Conservation (phyloP, 2,113 vertebrate species). For the Pavo muticus region DNA sequence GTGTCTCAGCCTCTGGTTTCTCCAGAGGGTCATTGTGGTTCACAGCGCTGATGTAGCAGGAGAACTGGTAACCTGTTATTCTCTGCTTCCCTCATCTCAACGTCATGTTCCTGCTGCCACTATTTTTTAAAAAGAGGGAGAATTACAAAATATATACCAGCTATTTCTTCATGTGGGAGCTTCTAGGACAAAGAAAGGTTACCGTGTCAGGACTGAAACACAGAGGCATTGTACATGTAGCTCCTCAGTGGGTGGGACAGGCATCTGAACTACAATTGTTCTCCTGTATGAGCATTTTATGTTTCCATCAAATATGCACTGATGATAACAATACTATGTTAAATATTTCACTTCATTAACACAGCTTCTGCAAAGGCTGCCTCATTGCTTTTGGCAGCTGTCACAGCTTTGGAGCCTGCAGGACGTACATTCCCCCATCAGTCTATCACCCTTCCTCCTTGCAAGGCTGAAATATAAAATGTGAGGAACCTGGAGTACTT, state of each 20-base stretch:
- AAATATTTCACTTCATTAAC: conserved; percentile 44
- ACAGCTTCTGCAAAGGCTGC: conserved; percentile 10
- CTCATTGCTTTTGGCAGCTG: background rate
- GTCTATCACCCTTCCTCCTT: background rate
- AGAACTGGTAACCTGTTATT: background rate
- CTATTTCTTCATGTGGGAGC: conserved; percentile 59
- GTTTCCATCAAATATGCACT: conserved; percentile 34
- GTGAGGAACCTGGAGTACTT: background rate
- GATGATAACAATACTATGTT: conserved; percentile 42
- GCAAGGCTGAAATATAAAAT: background rate
- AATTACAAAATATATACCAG: conserved; percentile 29
- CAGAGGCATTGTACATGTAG: background rate
- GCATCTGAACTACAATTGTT: conserved; percentile 63
- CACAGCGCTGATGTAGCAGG: background rate
- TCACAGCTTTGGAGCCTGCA: background rate
- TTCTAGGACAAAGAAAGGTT: conserved; percentile 47
- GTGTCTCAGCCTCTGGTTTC: background rate
- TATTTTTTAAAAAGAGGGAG: background rate
- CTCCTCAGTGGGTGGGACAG: conserved; percentile 50
- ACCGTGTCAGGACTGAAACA: conserved; percentile 32
- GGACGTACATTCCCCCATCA: background rate
- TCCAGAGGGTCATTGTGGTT: background rate
- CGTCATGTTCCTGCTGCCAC: background rate
- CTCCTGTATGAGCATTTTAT: conserved; percentile 44
- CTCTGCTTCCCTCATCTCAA: background rate